Conservation (phyloP, 1,140 invertebrate genomes). For the Orussus abietinus region DNA sequence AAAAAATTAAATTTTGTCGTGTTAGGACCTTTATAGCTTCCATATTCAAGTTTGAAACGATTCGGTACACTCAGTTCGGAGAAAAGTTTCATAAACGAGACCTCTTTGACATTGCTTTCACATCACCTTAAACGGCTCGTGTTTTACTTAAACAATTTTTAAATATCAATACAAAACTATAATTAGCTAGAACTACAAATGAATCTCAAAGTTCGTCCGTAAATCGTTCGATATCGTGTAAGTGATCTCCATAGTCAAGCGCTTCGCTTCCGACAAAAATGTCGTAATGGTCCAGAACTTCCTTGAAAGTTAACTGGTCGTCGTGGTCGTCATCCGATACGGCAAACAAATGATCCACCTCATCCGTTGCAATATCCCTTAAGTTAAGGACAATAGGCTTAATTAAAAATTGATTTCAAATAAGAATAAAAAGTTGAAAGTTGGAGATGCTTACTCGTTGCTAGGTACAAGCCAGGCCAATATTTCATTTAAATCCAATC, state of each 20-base stretch:
- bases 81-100: no score
- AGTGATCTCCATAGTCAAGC: slow-evolving; percentile 90
- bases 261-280: slow-evolving; percentile 94
- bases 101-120: no score
- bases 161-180: no score
- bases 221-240: slow-evolving; percentile 76
- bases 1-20: no score
- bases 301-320: slow-evolving; percentile 74
- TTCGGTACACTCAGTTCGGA: no score
- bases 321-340: slow-evolving; percentile 88
- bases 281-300: slow-evolving; percentile 86
- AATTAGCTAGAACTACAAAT: no score
- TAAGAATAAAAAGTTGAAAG: slow-evolving; percentile 13
- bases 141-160: no score
- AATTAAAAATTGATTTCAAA: slow-evolving; percentile 18
- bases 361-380: slow-evolving; percentile 85
- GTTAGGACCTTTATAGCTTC: no score
- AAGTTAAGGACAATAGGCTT: slow-evolving; percentile 34
- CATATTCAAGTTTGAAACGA: no score
- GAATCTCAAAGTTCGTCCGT: slow-evolving; percentile 72
- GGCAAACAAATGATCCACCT: slow-evolving; percentile 87
- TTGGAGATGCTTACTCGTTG: slow-evolving; percentile 71
- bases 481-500: slow-evolving; percentile 76
- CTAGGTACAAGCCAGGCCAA: slow-evolving; percentile 88
- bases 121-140: no score